These are phyloP conservation scores for Sceloporus tristichus DNA, from an alignment of 2,113 vertebrate species.

Conservation along the genomic window DNA sequence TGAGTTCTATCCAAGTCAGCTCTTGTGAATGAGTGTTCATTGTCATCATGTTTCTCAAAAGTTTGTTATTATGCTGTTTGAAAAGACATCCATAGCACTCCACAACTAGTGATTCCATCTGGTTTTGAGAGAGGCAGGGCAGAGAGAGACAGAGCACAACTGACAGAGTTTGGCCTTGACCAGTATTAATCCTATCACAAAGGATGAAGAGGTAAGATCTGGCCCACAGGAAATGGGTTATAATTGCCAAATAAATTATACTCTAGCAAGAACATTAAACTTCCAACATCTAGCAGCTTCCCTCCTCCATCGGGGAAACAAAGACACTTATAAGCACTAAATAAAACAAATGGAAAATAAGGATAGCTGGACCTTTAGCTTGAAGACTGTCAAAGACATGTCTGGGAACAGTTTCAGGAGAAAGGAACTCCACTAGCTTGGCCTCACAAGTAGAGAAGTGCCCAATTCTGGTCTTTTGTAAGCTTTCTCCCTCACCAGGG, in stretches of 20 bases:
- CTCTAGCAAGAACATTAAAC: conserved; percentile 20
- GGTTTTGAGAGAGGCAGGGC: too few species aligned
- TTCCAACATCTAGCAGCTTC: neutral
- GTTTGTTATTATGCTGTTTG: neutral
- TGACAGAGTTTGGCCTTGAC: neutral
- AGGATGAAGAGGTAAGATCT: neutral
- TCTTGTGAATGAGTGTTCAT: neutral
- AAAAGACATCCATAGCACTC: neutral
- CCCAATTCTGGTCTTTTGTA: neutral
- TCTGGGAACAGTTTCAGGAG: neutral
- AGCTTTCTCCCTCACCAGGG: neutral
- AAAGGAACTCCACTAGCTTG: conserved; percentile 14
- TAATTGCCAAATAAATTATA: neutral
- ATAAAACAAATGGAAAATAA: conserved; percentile 23
- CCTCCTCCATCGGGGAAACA: neutral
- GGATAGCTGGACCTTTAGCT: neutral
- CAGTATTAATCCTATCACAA: neutral
- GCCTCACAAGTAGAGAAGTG: conserved; percentile 26
- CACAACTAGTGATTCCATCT: neutral
- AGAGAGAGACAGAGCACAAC: too few species aligned
- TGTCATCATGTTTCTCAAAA: neutral
- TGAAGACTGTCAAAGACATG: neutral
- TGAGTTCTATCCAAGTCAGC: neutral
- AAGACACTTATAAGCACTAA: neutral
- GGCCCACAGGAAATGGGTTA: neutral